Evolutionary conservation across 2,888 invertebrate species (phyloP), one percentile per base, ranked within the genome.

Genomic region (Polydesmus complanatus): DNA sequence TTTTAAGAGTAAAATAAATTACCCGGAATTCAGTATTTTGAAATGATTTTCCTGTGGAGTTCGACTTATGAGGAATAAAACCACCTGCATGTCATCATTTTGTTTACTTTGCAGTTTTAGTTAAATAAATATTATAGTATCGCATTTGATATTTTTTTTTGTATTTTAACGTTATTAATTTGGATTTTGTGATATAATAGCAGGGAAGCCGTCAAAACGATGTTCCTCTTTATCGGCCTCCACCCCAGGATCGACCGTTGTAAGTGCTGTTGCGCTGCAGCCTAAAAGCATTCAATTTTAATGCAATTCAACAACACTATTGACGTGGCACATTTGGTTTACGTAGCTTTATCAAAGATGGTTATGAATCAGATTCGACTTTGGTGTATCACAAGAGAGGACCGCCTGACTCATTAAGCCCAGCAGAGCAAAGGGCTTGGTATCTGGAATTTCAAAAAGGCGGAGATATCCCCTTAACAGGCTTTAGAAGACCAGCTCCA

Each of bases 401-500:
- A 51, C 49, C 66, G 69, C 71, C 63, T 66, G 68, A 60, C 68
- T 81, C 81, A 0, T 74, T 89, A 60, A 89, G 86, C 66, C 90
- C 89, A 1, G 81, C 83, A n/a, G 88, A 92, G 71, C 84, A 90
- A 68, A 82, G 84, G 64, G 83, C 85, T 64, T 86, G 86, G 14
- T 96, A 96, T 75, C 85, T 86, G 70, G 84, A 83, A 65, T 82
- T 96, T 61, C 95, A 95, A 72, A 85, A 86, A 62, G 96, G 96
- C 0, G 95, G 94, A 0, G 95, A 96, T 74, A 91, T 95, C 1
- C 96, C 96, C 0, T 78, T 92, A 11, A 82, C 89, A 70, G 96
- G 96, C 51, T 83, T 96, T 71, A 81, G 94, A 53, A 94, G 94
- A 70, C 85, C 85, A 21, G 91, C 89, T 19, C 95, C 95, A 26